phyloP scores from a whole-genome alignment of 2,888 invertebrate genomes.

The Dusona sp. region DNA sequence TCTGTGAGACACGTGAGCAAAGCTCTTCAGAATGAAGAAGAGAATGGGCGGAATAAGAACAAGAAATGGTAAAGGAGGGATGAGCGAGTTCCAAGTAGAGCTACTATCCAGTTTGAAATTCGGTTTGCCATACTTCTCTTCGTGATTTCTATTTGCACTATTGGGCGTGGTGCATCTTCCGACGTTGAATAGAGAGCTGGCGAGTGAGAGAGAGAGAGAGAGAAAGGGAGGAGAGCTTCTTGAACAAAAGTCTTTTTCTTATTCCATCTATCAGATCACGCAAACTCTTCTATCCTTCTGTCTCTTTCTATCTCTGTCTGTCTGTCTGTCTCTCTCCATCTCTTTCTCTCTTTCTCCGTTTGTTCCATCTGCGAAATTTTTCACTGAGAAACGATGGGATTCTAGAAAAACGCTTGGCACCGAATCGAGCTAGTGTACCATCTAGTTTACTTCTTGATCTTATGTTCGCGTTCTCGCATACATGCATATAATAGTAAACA shows the following conservation, averaged over 20 bases:
- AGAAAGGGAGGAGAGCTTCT: conserved; percentile 17
- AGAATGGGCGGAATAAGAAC: conserved; percentile 18
- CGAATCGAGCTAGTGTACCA: conserved; percentile 43
- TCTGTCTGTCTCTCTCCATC: background rate
- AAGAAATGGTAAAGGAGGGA: conserved; percentile 9
- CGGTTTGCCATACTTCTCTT: conserved; percentile 55
- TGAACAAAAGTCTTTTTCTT: conserved; percentile 41
- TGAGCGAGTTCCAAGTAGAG: conserved; percentile 26
- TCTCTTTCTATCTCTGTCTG: background rate
- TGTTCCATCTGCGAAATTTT: conserved; percentile 16
- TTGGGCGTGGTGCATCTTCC: background rate
- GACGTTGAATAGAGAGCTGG: background rate
- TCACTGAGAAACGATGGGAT: conserved; percentile 1
- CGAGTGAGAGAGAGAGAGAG: background rate
- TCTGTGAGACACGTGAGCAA: conserved; percentile 22
- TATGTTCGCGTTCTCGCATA: conserved; percentile 38
- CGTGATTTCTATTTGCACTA: conserved; percentile 60
- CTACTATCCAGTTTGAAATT: conserved; percentile 50
- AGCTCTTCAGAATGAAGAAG: conserved; percentile 23
- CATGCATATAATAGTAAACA: conserved; percentile 17
- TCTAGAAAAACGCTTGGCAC: conserved; percentile 39
- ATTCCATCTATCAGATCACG: conserved; percentile 21
- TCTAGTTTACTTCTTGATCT: conserved; percentile 59
- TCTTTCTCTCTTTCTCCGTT: background rate
- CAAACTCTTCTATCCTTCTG: conserved; percentile 25